Evolutionary conservation across 2,797 vertebrate genomes (phyloP).

Genomic region (Thunnus albacares): DNA sequence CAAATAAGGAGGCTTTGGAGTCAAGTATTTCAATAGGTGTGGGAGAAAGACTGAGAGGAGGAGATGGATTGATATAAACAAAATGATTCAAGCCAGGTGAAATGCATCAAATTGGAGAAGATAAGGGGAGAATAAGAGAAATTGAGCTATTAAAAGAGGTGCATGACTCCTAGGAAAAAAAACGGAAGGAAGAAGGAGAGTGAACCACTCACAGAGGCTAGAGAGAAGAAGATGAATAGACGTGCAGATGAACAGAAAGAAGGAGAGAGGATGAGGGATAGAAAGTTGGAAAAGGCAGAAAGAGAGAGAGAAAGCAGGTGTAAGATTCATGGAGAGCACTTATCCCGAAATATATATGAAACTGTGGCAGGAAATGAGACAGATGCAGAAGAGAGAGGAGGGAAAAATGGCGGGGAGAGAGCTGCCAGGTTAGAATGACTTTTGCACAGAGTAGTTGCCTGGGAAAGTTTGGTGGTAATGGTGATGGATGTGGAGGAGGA

Average conservation of each 20-base stretch:
- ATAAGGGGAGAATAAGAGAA: slow-evolving; percentile 74
- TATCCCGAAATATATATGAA: slow-evolving; percentile 80
- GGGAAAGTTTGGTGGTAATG: slow-evolving; percentile 75
- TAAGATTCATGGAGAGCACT: slow-evolving; percentile 78
- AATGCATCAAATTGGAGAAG: slow-evolving; percentile 78
- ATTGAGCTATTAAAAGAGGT: slow-evolving; percentile 75
- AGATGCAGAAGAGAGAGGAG: slow-evolving; percentile 72
- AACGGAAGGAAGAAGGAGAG: slow-evolving; percentile 51
- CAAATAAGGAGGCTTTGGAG: slow-evolving; percentile 43
- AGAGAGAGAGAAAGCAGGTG: slow-evolving; percentile 70
- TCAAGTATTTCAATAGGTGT: slow-evolving; percentile 53
- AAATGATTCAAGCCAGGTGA: slow-evolving; percentile 76
- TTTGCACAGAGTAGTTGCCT: slow-evolving; percentile 60
- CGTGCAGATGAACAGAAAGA: slow-evolving; percentile 64
- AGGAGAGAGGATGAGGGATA: slow-evolving; percentile 65
- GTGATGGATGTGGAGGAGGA: slow-evolving; percentile 70
- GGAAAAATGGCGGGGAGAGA: slow-evolving; percentile 59
- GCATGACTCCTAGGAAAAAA: slow-evolving; percentile 54
- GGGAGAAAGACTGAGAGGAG: slow-evolving; percentile 45
- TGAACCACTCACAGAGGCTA: slow-evolving; percentile 51
- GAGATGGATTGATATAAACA: slow-evolving; percentile 61
- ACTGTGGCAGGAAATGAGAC: slow-evolving; percentile 77
- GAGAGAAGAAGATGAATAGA: slow-evolving; percentile 74
- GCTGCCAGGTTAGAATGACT: slow-evolving; percentile 73
- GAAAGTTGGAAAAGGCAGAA: slow-evolving; percentile 65